Evolutionary conservation across 1,140 invertebrate genomes (phyloP).

Genomic region (Helicoverpa armigera): DNA sequence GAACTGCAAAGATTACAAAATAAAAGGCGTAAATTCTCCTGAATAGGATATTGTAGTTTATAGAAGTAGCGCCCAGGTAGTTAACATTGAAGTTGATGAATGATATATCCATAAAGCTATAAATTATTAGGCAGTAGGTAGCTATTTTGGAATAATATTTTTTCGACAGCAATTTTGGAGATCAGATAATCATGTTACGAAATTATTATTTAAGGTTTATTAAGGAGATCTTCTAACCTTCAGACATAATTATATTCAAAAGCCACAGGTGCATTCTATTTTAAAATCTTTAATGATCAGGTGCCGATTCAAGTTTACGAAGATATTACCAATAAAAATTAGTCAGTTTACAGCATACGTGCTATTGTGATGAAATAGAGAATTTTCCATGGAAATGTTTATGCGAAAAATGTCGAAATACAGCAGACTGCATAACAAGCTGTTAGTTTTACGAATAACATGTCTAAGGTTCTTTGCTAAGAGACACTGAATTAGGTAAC

Average conservation of each 20-base stretch:
- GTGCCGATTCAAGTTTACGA: neutral
- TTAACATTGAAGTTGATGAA: too few species aligned
- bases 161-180: too few species aligned
- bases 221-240: slow-evolving; percentile 11
- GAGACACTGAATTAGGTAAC: neutral
- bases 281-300: neutral
- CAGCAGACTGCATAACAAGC: neutral
- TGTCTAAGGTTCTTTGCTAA: neutral
- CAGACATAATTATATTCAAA: neutral
- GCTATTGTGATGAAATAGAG: neutral
- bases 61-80: too few species aligned
- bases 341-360: neutral
- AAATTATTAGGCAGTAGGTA: too few species aligned
- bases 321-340: neutral
- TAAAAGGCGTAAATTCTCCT: too few species aligned
- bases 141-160: too few species aligned
- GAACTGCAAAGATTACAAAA: neutral
- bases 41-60: too few species aligned
- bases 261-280: slow-evolving; percentile 13
- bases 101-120: too few species aligned
- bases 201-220: too few species aligned
- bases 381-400: slow-evolving; percentile 10
- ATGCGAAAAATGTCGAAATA: slow-evolving; percentile 3
- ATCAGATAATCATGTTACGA: neutral
- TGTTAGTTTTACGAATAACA: neutral